Evolutionary conservation across 2,797 vertebrate species (phyloP), one percentile per base, ranked within the genome.

Genomic region (Pagetopsis macropterus): DNA sequence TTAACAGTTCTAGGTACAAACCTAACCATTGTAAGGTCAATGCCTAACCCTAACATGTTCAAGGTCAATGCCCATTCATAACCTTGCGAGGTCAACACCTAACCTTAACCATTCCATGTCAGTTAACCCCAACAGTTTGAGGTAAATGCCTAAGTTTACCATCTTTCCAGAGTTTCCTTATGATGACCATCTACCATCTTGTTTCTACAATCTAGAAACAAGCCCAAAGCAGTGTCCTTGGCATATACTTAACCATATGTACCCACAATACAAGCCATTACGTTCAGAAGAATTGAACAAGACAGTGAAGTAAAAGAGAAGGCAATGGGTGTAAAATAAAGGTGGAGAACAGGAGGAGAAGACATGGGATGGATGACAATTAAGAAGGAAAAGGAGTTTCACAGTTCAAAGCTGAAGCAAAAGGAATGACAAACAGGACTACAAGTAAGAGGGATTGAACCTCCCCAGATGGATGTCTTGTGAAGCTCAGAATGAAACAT

Each of bases 401-500:
- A 56, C 19, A 68, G 73, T 27, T 65, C 15, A 76, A 78, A 76
- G 48, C 55, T 14, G 33, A 37, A 14, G 23, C 44, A 74, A 78
- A 71, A 16, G 19, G n/a, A 65, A 71, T 51, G 43, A 83, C 58
- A 65, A 76, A 79, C 52, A 55, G 21, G 37, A 44, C 56, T 41
- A 72, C 40, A 71, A 62, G 50, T 46, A 46, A 10, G 55, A 54
- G 45, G 62, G 80, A 73, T 3, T 40, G 64, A 73, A 66, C 49
- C 61, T 73, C 56, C 60, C 16, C 33, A 57, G 45, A 79, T 73
- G 48, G 55, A 78, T n/a, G 70, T 45, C 51, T 58, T 64, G 17
- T 81, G 76, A 76, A 68, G 50, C 55, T 40, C 21, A 65, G 74
- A 69, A 62, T 17, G 64, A 70, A 68, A 83, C 68, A 81, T 58